Base-by-base conservation (phyloP, 2,888 invertebrate species). In the Sarcophaga rosellei region DNA sequence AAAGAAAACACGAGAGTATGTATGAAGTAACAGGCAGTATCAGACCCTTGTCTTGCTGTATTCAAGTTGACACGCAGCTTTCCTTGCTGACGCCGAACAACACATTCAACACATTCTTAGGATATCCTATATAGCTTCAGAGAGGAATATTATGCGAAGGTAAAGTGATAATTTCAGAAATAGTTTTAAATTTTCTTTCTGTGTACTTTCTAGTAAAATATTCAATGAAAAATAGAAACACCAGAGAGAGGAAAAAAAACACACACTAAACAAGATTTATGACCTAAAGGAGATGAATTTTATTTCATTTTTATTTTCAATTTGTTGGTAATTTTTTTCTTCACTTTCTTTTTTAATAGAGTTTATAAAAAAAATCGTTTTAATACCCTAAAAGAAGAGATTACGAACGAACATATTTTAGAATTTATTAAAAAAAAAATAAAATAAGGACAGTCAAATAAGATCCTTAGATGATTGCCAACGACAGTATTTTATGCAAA, bases 291-390 rank as follows among this genome's bases (percentile, higher is more conserved):
- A 77, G 83, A 69, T 83, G 84, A 88, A 84, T 84, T 86, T 83
- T 66, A 68, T 81, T 81, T 76, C n/a, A 80, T 68, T 84, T 87
- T 86, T 84, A 76, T 81, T 88, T 87, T 87, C 72, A 85, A 87
- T 87, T 87, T 82, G 80, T 84, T 80, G 81, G 62, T 78, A 57
- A 81, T 76, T 81, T 81, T 57, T 76, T 62, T 57, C 12, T 66
- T 44, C 68, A 61, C 77, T 23, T 65, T 57, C 35, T 70, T 81
- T 68, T 62, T 20, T 15, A 57, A 44, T 68, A 45, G 3, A 23
- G 8, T 68, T n/a, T 62, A 23, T 62, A 45, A 10, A 35, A 35
- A 35, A 35, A 35, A 10, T 1, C 35, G 2, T 83, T 62, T 44
- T 62, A 73, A 63, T 72, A 47, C 65, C 0, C 47, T 61, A 65